phyloP scores from a whole-genome alignment of 2,888 invertebrate species.

The Temnothorax unifasciatus region DNA sequence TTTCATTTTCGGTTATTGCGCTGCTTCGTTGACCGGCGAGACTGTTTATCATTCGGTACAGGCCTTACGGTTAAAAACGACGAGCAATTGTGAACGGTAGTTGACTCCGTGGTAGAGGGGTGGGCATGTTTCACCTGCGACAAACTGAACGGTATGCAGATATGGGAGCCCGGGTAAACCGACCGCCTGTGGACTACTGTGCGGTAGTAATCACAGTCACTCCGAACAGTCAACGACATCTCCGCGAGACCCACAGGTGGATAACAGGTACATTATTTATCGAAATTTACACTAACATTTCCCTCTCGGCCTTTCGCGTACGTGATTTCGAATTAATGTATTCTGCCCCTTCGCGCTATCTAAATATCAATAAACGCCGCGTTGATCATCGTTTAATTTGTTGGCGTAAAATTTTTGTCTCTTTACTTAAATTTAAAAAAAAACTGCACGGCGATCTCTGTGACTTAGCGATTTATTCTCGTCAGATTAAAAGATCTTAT shows the following conservation, averaged over 20 bases:
- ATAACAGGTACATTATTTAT: slow-evolving; percentile 61
- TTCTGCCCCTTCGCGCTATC: background rate
- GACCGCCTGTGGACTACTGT: slow-evolving; percentile 65
- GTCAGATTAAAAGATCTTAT: background rate
- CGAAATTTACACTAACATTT: background rate
- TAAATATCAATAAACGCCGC: background rate
- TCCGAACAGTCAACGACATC: slow-evolving; percentile 71
- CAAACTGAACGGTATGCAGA: slow-evolving; percentile 74
- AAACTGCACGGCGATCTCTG: background rate
- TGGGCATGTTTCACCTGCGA: slow-evolving; percentile 67
- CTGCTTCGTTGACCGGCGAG: background rate
- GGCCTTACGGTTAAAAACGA: slow-evolving; percentile 68
- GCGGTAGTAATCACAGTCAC: slow-evolving; percentile 72
- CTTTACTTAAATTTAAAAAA: background rate
- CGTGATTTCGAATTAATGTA: background rate
- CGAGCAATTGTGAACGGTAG: slow-evolving; percentile 65
- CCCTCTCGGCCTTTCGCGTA: background rate
- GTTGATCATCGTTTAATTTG: background rate
- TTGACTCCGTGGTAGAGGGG: slow-evolving; percentile 65
- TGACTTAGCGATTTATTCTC: background rate
- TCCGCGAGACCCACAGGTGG: slow-evolving; percentile 55
- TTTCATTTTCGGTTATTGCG: slow-evolving; percentile 30
- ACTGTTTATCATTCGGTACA: slow-evolving; percentile 61
- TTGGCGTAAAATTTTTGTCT: background rate
- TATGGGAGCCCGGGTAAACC: slow-evolving; percentile 73